Evolutionary conservation across 2,113 vertebrate genomes (phyloP), one percentile per base, ranked within the genome.

Genomic region (Phaetusa simplex): DNA sequence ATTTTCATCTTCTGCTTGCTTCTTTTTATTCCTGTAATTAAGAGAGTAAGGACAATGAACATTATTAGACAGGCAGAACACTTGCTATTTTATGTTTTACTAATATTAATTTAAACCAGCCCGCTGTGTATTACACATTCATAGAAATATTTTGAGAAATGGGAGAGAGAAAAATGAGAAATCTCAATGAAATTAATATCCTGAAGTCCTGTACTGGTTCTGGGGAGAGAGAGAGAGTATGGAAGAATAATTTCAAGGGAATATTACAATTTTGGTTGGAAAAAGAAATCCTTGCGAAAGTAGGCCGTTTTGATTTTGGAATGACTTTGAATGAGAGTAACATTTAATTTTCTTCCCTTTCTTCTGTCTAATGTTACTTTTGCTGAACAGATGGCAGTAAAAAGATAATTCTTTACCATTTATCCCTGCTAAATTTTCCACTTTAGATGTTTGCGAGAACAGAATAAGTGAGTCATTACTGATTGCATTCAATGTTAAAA

Each of bases 241-340:
- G 86, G 62, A 95, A 90, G 52, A 78, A 52, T 47, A 59, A 59
- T 80, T 92, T 94, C 69, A 83, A 83, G 38, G 69, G 30, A 56
- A 55, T 79, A 32, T 38, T 80, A 56, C 23, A 29, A 17, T 91
- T 94, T 88, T 78, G 42, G 72, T 81, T 72, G 93, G 69, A 85
- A 66, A 93, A 96, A 90, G 30, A 18, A 87, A 86, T 90, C 26
- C 42, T 32, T 85, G 73, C 61, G 71, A 71, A 95, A 95, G 82
- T 61, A 70, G 62, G 34, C 15, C 66, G 61, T 93, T 80, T 56
- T 64, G 67, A 45, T 90, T 73, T 95, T 43, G 69, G 40, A 90
- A 61, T 76, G 49, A 96, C 85, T 40, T 77, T 71, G 88, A 92
- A 90, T 88, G 62, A 73, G 69, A 93, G 56, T 67, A 58, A 72